Evolutionary conservation across 64 coral and sea anemone species (phyloP).

Genomic region (Stylophora pistillata): DNA sequence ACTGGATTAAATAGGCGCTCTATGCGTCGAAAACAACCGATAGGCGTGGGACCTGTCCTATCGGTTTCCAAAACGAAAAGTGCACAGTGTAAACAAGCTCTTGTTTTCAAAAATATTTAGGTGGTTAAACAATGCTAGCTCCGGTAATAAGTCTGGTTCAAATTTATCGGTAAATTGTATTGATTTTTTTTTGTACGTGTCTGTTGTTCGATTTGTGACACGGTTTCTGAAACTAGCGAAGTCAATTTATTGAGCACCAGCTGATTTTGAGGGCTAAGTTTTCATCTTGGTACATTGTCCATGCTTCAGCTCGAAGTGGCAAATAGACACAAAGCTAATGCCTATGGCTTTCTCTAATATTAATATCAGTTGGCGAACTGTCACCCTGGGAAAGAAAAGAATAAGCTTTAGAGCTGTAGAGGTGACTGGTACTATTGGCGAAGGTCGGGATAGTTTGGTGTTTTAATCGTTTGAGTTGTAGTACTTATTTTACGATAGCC

Average conservation of each 20-base stretch:
- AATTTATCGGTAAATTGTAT: background rate
- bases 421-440: background rate
- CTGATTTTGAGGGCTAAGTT: background rate
- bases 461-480: background rate
- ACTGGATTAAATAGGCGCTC: constrained; percentile 23
- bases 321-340: background rate
- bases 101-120: constrained; percentile 46
- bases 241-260: no score
- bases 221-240: no score
- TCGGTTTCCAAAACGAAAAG: constrained; percentile 3
- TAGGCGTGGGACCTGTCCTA: background rate
- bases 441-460: background rate
- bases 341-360: background rate
- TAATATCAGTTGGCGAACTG: background rate
- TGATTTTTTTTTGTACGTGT: background rate
- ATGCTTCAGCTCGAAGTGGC: background rate
- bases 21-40: background rate
- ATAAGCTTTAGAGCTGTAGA: background rate
- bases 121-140: constrained; percentile 28
- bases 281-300: no score
- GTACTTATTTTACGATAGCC: background rate
- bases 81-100: constrained; percentile 24
- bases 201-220: no score
- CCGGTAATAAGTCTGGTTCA: background rate
- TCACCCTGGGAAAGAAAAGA: background rate